Evolutionary conservation across 30 jellyfish, hydroid and myxozoan genomes (phyloP), one percentile per base, ranked within the genome.

Genomic region (Morbakka virulenta): DNA sequence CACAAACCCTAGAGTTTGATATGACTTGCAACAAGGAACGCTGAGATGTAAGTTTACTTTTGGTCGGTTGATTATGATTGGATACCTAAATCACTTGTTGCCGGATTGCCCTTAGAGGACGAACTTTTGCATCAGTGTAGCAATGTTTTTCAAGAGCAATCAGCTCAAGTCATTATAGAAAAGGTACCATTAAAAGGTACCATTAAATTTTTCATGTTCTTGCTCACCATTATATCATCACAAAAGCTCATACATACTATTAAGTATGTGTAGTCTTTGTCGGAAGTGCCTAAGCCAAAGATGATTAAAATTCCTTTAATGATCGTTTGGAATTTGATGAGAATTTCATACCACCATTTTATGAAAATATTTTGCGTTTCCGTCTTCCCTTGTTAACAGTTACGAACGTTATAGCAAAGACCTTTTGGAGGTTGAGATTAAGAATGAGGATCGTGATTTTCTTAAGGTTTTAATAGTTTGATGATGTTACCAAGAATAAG

Each of bases 341-440:
- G 26, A 66, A 79, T 66, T 79, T 27, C 62, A 64, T 64, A 74
- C 82, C 89, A 28, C 49, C n/a, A 23, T 61, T 83, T 23, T 83
- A 71, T 65, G 89, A 64, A 26, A 73, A 87, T 53, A 34, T 73
- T 62, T 50, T 83, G 63, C 13, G 89, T 57, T 83, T 83, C 64
- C 79, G 95, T 20, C 57, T 35, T 48, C 85, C 72, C 32, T 17
- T 67, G 22, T 33, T 65, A 6, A 88, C 81, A 35, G 33, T 74
- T 49, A 83, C 85, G 28, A 33, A 82, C 22, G 89, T 62, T 67
- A 83, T 69, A 6, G 85, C 73, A 35, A 76, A 75, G 77, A 77
- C 89, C 53, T 73, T 73, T 65, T n/a, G 21, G 24, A 53, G 32
- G 36, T 24, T 57, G 6, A 36, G n/a, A 47, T 17, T 36, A n/a